Percentiles rank a stretch among this genome's conserved stretches.
These are phyloP conservation scores for Alligator mississippiensis DNA, from an alignment of 2,113 vertebrate species.

Conservation along the genomic window DNA sequence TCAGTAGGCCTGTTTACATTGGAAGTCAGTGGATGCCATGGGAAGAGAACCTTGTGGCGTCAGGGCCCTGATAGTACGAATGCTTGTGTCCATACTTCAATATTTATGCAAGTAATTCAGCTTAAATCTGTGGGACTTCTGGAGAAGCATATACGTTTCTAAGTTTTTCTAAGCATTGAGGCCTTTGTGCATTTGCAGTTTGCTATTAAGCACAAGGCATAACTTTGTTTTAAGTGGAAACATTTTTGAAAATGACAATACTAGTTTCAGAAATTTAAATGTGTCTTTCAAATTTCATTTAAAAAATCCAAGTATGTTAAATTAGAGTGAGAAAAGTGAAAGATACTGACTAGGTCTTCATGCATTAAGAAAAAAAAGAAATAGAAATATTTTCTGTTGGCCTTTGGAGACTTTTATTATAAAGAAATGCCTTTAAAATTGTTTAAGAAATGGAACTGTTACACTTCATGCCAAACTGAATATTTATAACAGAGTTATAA, in stretches of 20 bases:
- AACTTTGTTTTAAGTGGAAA: too few species aligned
- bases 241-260: background rate
- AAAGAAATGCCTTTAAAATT: background rate
- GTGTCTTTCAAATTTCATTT: slow-evolving; percentile 1
- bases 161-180: background rate
- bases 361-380: background rate
- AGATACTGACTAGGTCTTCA: background rate
- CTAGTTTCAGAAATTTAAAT: too few species aligned
- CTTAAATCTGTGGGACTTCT: background rate
- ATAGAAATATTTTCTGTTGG: background rate
- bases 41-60: background rate
- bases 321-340: background rate
- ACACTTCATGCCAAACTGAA: background rate
- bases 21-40: background rate
- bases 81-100: background rate
- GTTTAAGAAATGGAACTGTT: background rate
- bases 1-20: background rate
- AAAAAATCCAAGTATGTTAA: background rate
- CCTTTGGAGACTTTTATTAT: background rate
- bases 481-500: background rate
- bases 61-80: background rate
- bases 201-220: background rate
- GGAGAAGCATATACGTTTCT: background rate
- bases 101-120: background rate
- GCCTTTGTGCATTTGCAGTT: background rate